Base-by-base conservation (phyloP, 2,113 vertebrate genomes). In the Scopus umbretta region DNA sequence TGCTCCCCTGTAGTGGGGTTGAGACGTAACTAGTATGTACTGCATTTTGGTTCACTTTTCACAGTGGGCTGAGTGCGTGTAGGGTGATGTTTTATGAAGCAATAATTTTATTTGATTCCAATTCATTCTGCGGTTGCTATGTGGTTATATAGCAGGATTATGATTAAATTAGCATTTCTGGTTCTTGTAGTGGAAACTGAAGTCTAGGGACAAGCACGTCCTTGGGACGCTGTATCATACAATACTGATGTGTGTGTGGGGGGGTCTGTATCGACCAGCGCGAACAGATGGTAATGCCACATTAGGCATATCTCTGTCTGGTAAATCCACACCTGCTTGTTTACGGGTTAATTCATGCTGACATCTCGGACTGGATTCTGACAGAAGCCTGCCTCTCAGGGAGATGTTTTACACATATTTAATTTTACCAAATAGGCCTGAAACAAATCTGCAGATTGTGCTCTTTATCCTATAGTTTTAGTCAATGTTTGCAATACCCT, bases 221-320 rank as follows among this genome's bases (percentile, higher is more conserved):
- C 3, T 59, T 74, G 63, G 65, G 50, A 40, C 7, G 2, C 20
- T 13, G 0, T 13, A 4, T 55, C 27, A 8, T 26, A 6, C 0
- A 1, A 21, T 7, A 5, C 4, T 1, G 17, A 2, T 19, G 14
- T 14, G 34, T 5, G 15, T 6, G 50, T 3, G 19, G 14, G 8
- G 16, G 53, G 16, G 61, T 76, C 53, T 2, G 1, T 25, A 17
- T 26, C 5, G 3, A 42, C 13, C 67, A 8, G 36, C 9, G 72
- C 42, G 47, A 38, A 4, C 43, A 50, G 73, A 25, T 52, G 59
- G 12, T 26, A 20, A 10, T 30, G 40, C 30, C 30, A 5, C 1
- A 0, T 38, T 27, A 38, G 36, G 14, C 13, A 3, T 26, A 22
- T 53, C 45, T 82, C 59, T 63, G 74, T 55, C 40, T 47, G 36